These are phyloP conservation scores for Homalodisca vitripennis DNA, from an alignment of 1,140 invertebrate species.

Conservation along the genomic window DNA sequence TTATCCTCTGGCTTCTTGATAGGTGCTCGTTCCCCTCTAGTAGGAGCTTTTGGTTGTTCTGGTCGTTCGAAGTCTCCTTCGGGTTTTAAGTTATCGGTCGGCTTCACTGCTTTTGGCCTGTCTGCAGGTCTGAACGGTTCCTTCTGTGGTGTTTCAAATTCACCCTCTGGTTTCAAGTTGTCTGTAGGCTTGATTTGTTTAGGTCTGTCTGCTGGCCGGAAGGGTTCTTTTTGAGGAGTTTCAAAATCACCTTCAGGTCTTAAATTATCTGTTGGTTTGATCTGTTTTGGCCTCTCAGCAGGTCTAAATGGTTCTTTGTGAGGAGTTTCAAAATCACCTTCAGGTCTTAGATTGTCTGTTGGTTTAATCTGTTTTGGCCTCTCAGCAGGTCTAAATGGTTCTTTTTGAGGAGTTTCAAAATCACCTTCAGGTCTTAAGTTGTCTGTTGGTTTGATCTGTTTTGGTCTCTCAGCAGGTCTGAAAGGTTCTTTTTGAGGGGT, in stretches of 20 bases:
- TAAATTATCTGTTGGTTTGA: constrained; percentile 48
- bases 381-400: constrained; percentile 46
- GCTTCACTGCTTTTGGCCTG: constrained; percentile 46
- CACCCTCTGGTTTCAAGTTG: constrained; percentile 58
- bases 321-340: constrained; percentile 54
- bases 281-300: constrained; percentile 48
- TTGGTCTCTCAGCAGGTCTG: constrained; percentile 41
- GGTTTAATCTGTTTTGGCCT: constrained; percentile 48
- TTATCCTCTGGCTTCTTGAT: constrained; percentile 55
- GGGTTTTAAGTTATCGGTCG: constrained; percentile 49
- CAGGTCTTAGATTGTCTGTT: constrained; percentile 46
- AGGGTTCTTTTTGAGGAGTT: constrained; percentile 48
- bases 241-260: constrained; percentile 56
- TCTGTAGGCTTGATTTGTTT: constrained; percentile 47
- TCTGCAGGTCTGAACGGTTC: constrained; percentile 34
- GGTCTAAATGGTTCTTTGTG: constrained; percentile 46
- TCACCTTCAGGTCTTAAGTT: constrained; percentile 64
- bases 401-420: constrained; percentile 53
- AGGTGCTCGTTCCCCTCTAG: constrained; percentile 50
- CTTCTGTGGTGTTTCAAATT: constrained; percentile 52
- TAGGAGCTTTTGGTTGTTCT: constrained; percentile 46
- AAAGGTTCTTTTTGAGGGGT: constrained; percentile 40
- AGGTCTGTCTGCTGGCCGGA: constrained; percentile 49
- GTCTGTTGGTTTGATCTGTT: constrained; percentile 56
- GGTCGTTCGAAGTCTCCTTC: constrained; percentile 51